Conservation (phyloP, 2,888 invertebrate genomes). For the Morpho deidamia region DNA sequence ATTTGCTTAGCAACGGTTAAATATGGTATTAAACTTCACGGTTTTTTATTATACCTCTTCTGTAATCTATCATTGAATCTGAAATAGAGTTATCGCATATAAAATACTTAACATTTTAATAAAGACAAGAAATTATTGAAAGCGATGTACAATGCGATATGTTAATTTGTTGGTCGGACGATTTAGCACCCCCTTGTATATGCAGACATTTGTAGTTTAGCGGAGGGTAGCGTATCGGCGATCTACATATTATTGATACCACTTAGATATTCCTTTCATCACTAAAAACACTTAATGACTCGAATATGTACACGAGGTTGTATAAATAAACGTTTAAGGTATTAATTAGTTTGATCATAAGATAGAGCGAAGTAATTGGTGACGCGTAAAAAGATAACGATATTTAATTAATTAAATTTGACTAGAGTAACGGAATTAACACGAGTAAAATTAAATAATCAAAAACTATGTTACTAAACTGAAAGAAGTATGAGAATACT, state of each 20-base stretch:
- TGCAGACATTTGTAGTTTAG: constrained; percentile 53
- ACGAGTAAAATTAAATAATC: no score
- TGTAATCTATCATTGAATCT: background rate
- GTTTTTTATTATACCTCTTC: background rate
- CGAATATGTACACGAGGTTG: constrained; percentile 35
- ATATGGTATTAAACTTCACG: no score
- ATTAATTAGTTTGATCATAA: constrained; percentile 33
- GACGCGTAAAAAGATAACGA: constrained; percentile 8
- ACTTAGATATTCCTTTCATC: constrained; percentile 48
- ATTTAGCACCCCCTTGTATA: constrained; percentile 65
- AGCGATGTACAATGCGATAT: constrained; percentile 63
- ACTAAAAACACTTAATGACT: constrained; percentile 44
- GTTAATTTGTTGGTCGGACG: constrained; percentile 63
- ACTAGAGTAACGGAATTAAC: background rate
- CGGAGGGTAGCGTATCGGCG: constrained; percentile 51
- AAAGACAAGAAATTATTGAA: constrained; percentile 51
- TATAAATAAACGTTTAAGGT: constrained; percentile 29
- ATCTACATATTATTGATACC: constrained; percentile 39
- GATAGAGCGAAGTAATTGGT: constrained; percentile 18
- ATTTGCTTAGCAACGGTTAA: no score
- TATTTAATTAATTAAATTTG: constrained; percentile 12
- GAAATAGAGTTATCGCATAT: constrained; percentile 5
- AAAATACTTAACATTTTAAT: constrained; percentile 15
- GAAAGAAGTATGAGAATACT: no score
- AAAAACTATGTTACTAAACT: no score